phyloP scores from a whole-genome alignment of 2,797 vertebrate species.

The Salmo trutta region DNA sequence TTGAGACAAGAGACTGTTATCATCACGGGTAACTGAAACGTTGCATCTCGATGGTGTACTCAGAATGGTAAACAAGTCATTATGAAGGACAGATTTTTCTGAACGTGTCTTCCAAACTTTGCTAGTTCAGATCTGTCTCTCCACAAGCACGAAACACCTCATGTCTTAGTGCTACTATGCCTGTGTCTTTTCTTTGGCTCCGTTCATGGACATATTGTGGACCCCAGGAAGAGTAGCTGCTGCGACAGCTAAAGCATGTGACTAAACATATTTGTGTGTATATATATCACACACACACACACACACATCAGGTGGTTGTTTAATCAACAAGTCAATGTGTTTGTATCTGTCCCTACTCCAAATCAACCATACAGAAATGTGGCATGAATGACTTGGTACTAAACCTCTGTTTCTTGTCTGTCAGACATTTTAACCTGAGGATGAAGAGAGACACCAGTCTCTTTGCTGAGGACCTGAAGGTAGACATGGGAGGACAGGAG shows the following conservation, averaged over 20 bases:
- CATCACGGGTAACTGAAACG: neutral
- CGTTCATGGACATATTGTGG: neutral
- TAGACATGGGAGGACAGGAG: constrained; percentile 87
- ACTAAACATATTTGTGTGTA: no score
- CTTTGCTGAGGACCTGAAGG: constrained; percentile 90
- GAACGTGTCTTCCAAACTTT: neutral
- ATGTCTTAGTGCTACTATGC: neutral
- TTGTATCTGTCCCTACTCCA: no score
- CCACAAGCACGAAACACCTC: neutral
- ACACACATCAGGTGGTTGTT: neutral
- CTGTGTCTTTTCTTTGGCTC: neutral
- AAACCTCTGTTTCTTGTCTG: constrained; percentile 21
- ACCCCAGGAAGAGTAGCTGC: no score
- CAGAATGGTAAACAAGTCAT: neutral
- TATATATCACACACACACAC: neutral
- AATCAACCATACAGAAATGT: no score
- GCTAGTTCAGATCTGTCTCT: neutral
- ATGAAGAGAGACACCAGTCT: constrained; percentile 93
- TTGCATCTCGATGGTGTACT: neutral
- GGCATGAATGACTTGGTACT: neutral
- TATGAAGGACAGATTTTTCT: neutral
- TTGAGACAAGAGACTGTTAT: neutral
- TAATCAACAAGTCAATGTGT: no score
- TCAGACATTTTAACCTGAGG: constrained; percentile 92
- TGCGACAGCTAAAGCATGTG: no score